A percentile compares a stretch with the other conserved stretches of the same genome.
Evolutionary conservation across 2,113 vertebrate genomes (phyloP).

Genomic region (Otus sunia): DNA sequence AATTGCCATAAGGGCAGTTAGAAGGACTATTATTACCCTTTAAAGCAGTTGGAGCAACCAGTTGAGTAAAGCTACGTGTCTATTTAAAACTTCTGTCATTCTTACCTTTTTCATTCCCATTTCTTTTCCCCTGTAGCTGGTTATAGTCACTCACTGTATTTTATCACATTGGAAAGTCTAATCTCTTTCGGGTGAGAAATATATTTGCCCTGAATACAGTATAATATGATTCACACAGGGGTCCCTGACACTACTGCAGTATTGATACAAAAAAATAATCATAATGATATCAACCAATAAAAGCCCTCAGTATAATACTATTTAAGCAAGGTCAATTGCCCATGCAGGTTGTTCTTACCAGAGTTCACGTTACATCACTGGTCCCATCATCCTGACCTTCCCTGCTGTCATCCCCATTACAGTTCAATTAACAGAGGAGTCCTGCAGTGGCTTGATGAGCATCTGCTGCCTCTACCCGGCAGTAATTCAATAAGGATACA

Average conservation of each 20-base stretch:
- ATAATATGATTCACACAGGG: background rate
- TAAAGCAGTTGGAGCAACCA: background rate
- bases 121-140: background rate
- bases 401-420: slow-evolving; percentile 88
- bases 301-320: background rate
- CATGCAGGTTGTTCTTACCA: slow-evolving; percentile 45
- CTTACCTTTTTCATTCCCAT: background rate
- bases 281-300: background rate
- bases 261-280: slow-evolving; percentile 9
- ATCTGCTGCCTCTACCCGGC: slow-evolving; percentile 87
- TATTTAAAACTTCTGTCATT: background rate
- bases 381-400: slow-evolving; percentile 81
- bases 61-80: background rate
- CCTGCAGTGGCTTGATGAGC: slow-evolving; percentile 83
- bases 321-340: slow-evolving; percentile 58
- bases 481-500: slow-evolving; percentile 87
- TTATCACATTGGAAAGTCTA: background rate
- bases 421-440: slow-evolving; percentile 88
- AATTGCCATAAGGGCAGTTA: background rate
- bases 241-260: background rate
- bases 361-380: slow-evolving; percentile 78
- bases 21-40: background rate
- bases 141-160: background rate
- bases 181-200: slow-evolving; percentile 8
- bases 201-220: background rate